phyloP scores from a whole-genome alignment of 2,113 vertebrate species.

The Columba livia region DNA sequence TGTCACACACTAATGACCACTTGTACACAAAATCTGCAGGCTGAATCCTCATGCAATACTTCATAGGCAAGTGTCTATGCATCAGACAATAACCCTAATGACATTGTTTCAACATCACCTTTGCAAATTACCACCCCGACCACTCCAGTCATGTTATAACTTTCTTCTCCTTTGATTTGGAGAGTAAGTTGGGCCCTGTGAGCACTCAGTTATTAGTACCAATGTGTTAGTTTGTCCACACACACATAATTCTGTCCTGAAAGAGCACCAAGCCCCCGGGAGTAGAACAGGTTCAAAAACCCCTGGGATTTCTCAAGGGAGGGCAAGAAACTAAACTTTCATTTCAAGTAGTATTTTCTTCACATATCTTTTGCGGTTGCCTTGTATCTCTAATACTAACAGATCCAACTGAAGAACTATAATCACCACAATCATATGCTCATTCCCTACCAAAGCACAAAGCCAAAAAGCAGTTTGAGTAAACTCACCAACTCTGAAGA shows the following conservation, averaged over 20 bases:
- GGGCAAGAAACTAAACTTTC: background rate
- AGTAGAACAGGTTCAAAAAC: background rate
- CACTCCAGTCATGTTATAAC: background rate
- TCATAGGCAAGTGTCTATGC: background rate
- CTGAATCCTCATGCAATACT: background rate
- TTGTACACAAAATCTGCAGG: background rate
- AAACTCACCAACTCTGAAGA: background rate
- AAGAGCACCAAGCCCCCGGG: background rate
- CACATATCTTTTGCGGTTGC: background rate
- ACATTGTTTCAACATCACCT: background rate
- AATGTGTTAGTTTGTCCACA: background rate
- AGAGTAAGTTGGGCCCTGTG: background rate
- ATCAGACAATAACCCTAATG: background rate
- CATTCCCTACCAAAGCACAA: rapidly evolving
- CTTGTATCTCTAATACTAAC: background rate
- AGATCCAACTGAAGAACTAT: background rate
- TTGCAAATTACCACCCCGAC: background rate
- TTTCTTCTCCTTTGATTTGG: background rate
- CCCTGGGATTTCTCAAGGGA: background rate
- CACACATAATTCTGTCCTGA: background rate
- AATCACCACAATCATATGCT: background rate
- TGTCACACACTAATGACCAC: background rate
- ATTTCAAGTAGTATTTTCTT: background rate
- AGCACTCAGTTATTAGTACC: background rate
- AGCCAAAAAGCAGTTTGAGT: background rate